These are phyloP conservation scores for Berghia stephanieae DNA, from an alignment of 1,140 invertebrate genomes.

Conservation along the genomic window DNA sequence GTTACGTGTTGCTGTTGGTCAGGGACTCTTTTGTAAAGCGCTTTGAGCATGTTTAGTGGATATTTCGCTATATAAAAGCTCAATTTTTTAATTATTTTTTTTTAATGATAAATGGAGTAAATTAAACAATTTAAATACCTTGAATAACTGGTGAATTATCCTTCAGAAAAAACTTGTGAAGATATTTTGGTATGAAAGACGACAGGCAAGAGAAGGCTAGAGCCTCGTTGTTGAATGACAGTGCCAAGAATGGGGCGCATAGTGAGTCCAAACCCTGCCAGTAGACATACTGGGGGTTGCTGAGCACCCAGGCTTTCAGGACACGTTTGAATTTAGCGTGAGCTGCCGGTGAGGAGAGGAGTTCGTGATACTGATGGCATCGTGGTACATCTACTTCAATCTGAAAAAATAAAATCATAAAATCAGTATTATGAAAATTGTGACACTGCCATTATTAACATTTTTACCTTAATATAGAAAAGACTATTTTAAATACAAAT, in stretches of 20 bases:
- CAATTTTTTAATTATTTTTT: not conserved
- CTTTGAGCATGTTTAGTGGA: too few relatives aligned
- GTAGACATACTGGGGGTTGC: conserved; percentile 96
- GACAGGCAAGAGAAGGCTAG: conserved; percentile 93
- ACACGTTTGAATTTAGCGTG: conserved; percentile 87
- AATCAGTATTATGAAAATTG: too few relatives aligned
- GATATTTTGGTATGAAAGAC: conserved; percentile 94
- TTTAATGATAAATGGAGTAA: not conserved
- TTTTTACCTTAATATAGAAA: too few relatives aligned
- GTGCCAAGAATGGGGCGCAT: conserved; percentile 94
- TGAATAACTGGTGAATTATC: conserved; percentile 97
- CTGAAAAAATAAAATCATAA: conserved; percentile 71
- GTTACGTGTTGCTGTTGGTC: too few relatives aligned
- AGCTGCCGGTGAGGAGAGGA: conserved; percentile 88
- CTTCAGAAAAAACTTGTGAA: conserved; percentile 98
- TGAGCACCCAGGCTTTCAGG: conserved; percentile 95
- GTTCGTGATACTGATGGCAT: conserved; percentile 98
- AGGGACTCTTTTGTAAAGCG: too few relatives aligned
- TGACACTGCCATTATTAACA: too few relatives aligned
- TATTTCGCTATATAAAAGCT: too few relatives aligned
- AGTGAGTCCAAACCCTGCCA: conserved; percentile 99
- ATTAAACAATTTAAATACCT: conserved; percentile 57
- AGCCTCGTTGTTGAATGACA: conserved; percentile 98
- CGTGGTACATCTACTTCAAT: conserved; percentile 99
- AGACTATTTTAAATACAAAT: too few relatives aligned